These are phyloP conservation scores for Murina feae DNA, from an alignment of 2,113 vertebrate genomes.

Conservation along the genomic window DNA sequence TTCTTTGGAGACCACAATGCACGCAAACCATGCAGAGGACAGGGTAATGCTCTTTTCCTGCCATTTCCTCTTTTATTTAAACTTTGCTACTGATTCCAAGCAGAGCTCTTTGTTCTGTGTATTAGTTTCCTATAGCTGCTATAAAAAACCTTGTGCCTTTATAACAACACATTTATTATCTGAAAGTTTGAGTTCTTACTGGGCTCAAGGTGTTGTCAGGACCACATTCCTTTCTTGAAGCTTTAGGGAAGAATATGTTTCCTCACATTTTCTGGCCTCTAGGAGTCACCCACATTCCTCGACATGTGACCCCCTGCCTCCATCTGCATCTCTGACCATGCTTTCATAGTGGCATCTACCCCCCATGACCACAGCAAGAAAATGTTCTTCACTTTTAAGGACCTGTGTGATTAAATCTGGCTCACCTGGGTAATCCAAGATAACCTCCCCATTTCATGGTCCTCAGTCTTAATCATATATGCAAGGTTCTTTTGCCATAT, in stretches of 20 bases:
- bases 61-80: not conserved
- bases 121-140: not conserved
- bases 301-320: not conserved
- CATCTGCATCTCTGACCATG: not conserved
- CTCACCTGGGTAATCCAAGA: not conserved
- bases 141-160: not conserved
- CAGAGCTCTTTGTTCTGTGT: not conserved
- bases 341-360: not conserved
- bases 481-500: not conserved
- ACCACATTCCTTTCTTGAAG: not conserved
- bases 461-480: not conserved
- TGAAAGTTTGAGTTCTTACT: not conserved
- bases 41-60: not conserved
- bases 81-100: not conserved
- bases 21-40: not conserved
- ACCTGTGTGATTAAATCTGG: not conserved
- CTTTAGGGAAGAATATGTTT: not conserved
- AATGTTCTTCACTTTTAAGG: not conserved
- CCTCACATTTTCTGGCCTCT: not conserved
- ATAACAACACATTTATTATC: not conserved
- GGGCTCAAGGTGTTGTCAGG: not conserved
- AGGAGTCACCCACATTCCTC: not conserved
- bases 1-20: not conserved
- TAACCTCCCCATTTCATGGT: not conserved
- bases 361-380: not conserved